Evolutionary conservation across 2,888 invertebrate species (phyloP), one percentile per base, ranked within the genome.

Genomic region (Galeopsomyia nigrocyanea): DNA sequence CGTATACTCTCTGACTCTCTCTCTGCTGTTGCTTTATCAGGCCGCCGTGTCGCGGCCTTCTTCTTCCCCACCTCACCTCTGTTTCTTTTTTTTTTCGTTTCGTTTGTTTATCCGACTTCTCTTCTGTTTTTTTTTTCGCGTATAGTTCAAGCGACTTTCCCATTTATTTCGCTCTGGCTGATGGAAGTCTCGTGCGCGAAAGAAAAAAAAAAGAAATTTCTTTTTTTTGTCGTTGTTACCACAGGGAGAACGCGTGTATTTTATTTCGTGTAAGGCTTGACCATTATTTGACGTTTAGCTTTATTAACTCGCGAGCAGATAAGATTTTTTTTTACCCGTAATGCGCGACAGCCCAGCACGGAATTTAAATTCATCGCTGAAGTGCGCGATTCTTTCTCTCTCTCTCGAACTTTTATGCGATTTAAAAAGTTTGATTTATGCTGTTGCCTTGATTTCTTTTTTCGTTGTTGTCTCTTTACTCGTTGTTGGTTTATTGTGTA

Each of bases 261-360:
- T 39, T 10, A 39, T 39, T 39, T 3, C 14, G 46, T 56, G 53
- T 51, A 62, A 65, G 64, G 63, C 22, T 26, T 68, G 70, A 65
- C 61, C 73, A 69, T 69, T 74, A 74, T 71, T 74, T 74, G 71
- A 71, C 71, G 65, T 74, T 74, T 71, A 71, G 56, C 65, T 71
- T 74, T 74, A 74, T 71, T 71, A 74, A 74, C 74, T 71, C 71
- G 68, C 55, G 65, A 61, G 56, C 26, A 74, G 74, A 74, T 74
- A 74, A 74, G 71, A 74, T 65, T 71, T 65, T 68, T 71, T 13
- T 19, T 66, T 51, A 49, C 51, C 51, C 17, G 6, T 7, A 7
- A 39, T 26, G 26, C 26, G 5, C 21, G 49, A 16, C 16, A 66
- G 46, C 50, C 16, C n/a, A 17, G 9, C 53, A 49, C 19, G 63